These are phyloP conservation scores for Acrocephalus scirpaceus DNA, from an alignment of 2,797 vertebrate species.

Conservation along the genomic window DNA sequence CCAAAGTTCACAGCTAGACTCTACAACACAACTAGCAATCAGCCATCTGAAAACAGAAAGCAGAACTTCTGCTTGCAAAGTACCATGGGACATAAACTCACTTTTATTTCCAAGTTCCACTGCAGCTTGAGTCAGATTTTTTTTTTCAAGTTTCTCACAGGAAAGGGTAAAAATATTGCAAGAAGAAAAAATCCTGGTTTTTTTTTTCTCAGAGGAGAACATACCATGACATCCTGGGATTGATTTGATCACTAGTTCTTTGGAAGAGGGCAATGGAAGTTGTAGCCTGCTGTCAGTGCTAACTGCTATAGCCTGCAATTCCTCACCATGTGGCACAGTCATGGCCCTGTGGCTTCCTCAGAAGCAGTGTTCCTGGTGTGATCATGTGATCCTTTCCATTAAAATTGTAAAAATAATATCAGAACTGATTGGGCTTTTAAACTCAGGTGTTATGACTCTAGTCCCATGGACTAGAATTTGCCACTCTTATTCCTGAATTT, in stretches of 20 bases:
- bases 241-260: background rate
- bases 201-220: background rate
- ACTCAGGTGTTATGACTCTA: background rate
- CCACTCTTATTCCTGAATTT: background rate
- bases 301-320: background rate
- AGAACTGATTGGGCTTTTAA: background rate
- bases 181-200: background rate
- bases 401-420: background rate
- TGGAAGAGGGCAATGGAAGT: background rate
- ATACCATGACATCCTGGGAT: background rate
- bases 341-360: background rate
- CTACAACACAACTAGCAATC: constrained; percentile 15
- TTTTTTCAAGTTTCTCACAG: constrained; percentile 30
- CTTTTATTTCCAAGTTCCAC: constrained; percentile 18
- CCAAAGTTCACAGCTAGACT: constrained; percentile 55
- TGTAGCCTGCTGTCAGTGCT: background rate
- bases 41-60: constrained; percentile 54
- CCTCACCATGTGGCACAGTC: background rate
- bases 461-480: background rate
- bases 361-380: background rate
- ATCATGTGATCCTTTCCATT: background rate
- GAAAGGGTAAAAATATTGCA: constrained; percentile 47
- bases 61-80: constrained; percentile 37
- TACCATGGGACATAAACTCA: constrained; percentile 37
- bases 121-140: background rate